phyloP scores from a whole-genome alignment of 2,888 invertebrate species.

The Dorcus hopei region DNA sequence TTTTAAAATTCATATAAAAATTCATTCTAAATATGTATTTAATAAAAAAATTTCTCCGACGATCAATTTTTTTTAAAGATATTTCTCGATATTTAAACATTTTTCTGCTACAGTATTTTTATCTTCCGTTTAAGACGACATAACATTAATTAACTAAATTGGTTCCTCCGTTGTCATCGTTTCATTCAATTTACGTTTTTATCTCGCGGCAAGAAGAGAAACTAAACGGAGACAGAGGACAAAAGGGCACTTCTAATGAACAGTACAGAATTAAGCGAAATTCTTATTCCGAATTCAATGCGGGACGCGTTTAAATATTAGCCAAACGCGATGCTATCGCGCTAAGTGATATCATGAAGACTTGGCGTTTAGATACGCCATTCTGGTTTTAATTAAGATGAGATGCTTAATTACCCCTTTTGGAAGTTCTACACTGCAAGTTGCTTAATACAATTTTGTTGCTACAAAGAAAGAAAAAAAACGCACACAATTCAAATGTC shows the following conservation, averaged over 20 bases:
- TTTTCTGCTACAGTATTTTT: too few species aligned
- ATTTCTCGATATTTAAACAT: too few species aligned
- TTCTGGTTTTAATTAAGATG: slow-evolving; percentile 45
- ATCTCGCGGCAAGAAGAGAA: slow-evolving; percentile 17
- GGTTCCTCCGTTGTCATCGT: slow-evolving; percentile 24
- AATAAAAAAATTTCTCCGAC: too few species aligned
- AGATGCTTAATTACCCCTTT: slow-evolving; percentile 43
- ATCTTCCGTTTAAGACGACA: background rate
- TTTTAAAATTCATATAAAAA: too few species aligned
- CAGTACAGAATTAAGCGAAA: slow-evolving; percentile 26
- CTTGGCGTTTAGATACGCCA: slow-evolving; percentile 41
- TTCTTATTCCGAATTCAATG: slow-evolving; percentile 47
- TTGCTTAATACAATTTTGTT: background rate
- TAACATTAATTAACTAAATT: too few species aligned
- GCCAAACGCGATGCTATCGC: slow-evolving; percentile 37
- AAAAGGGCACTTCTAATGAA: slow-evolving; percentile 19
- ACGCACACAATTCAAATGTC: too few species aligned
- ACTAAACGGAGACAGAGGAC: slow-evolving; percentile 9
- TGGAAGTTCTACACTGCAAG: slow-evolving; percentile 23
- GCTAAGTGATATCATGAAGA: slow-evolving; percentile 40
- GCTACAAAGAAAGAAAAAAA: too few species aligned
- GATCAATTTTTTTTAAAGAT: too few species aligned
- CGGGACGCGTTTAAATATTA: slow-evolving; percentile 40
- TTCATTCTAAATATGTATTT: too few species aligned
- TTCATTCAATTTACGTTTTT: slow-evolving; percentile 26